phyloP scores from a whole-genome alignment of 2,797 vertebrate genomes.

The Sebastes kiyomatsui region DNA sequence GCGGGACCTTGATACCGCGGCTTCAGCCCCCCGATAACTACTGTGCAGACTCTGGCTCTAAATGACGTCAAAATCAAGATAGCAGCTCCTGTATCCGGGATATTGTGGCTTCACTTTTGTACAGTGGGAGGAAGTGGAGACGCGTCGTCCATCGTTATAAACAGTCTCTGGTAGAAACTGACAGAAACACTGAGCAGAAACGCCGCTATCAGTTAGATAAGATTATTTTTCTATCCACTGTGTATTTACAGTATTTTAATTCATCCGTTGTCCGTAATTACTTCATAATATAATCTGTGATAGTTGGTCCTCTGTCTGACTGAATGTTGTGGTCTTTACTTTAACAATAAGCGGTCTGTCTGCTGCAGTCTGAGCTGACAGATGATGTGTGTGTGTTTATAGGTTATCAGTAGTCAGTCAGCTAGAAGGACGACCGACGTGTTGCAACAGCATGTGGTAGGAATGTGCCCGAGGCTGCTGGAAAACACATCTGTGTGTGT shows the following conservation, averaged over 20 bases:
- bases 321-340: slow-evolving; percentile 18
- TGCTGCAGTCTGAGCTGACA: slow-evolving; percentile 36
- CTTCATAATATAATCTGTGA: background rate
- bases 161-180: background rate
- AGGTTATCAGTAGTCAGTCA: slow-evolving; percentile 65
- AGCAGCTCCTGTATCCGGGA: no score
- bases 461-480: slow-evolving; percentile 73
- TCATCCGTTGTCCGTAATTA: background rate
- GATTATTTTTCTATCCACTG: background rate
- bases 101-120: no score
- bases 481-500: slow-evolving; percentile 54
- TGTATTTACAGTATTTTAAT: background rate
- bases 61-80: no score
- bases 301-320: background rate
- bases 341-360: slow-evolving; percentile 28
- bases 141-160: no score
- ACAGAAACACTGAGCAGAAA: slow-evolving; percentile 34
- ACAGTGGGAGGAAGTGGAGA: no score
- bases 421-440: slow-evolving; percentile 50
- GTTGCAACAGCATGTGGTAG: slow-evolving; percentile 69
- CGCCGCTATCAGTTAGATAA: background rate
- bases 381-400: slow-evolving; percentile 43
- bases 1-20: no score
- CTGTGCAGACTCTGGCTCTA: no score
- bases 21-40: fast-evolving